Percentiles rank a stretch among this genome's conserved stretches.
phyloP scores from a whole-genome alignment of 2,113 vertebrate species.

The Corythornis madagascariensis region DNA sequence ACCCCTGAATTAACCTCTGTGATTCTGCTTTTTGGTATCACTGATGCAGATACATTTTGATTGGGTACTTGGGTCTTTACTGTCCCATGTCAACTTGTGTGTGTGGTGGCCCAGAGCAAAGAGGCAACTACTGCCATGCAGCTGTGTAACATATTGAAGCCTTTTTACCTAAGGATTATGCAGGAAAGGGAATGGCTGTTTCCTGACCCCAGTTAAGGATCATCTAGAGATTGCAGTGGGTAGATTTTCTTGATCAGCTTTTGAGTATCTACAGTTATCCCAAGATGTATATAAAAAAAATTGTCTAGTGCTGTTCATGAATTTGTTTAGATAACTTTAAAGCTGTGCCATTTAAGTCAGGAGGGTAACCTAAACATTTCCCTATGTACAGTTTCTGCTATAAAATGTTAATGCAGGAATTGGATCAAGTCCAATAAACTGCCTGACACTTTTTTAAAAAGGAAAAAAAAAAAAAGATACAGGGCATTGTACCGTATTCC shows the following conservation, averaged over 20 bases:
- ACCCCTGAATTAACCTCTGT: neutral
- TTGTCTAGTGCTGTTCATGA: neutral
- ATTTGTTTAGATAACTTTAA: conserved; percentile 39
- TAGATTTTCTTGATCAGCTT: neutral
- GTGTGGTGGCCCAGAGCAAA: neutral
- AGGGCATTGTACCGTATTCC: neutral
- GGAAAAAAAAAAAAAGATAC: neutral
- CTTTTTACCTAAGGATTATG: neutral
- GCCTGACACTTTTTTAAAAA: neutral
- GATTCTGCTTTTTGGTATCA: neutral
- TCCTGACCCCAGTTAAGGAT: neutral
- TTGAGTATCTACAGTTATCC: neutral
- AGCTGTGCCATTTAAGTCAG: conserved; percentile 22
- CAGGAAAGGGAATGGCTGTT: neutral
- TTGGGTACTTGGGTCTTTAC: neutral
- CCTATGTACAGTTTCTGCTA: neutral
- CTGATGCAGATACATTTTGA: neutral
- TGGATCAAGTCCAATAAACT: conserved; percentile 26
- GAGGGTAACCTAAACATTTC: conserved; percentile 58
- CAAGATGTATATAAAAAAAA: neutral
- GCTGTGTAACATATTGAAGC: rapidly evolving
- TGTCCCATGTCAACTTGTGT: neutral
- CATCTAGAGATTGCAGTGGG: neutral
- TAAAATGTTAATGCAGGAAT: conserved; percentile 49
- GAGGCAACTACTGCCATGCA: neutral